Conservation (phyloP, 2,888 invertebrate species). For the Microctonus aethiopoides region DNA sequence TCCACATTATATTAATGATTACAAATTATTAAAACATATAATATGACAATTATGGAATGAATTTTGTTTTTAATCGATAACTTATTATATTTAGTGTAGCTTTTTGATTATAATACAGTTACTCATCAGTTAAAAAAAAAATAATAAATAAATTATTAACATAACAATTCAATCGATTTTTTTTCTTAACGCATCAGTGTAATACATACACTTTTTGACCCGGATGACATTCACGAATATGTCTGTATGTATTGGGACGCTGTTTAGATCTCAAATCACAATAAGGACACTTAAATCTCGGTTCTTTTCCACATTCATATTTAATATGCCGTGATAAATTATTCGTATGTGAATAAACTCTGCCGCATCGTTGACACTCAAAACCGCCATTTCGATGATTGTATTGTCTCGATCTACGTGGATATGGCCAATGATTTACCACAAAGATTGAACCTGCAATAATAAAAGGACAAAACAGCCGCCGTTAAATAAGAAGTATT, state of each 20-base stretch:
- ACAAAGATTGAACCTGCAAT: slow-evolving; percentile 17
- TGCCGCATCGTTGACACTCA: slow-evolving; percentile 43
- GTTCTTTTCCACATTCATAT: slow-evolving; percentile 55
- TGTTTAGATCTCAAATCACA: slow-evolving; percentile 49
- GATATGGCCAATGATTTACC: slow-evolving; percentile 8
- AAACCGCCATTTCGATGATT: slow-evolving; percentile 19
- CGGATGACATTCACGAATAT: slow-evolving; percentile 38
- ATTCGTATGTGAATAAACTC: slow-evolving; percentile 40
- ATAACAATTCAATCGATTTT: neutral
- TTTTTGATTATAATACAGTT: too few relatives aligned
- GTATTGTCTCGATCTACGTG: neutral
- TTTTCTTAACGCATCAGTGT: neutral
- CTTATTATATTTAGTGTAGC: too few relatives aligned
- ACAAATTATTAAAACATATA: too few relatives aligned
- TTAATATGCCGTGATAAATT: slow-evolving; percentile 45
- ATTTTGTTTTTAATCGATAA: neutral
- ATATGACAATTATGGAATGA: too few relatives aligned
- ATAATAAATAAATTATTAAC: neutral
- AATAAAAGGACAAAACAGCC: neutral
- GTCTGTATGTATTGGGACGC: slow-evolving; percentile 44
- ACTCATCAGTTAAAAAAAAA: too few relatives aligned
- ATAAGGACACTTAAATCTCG: slow-evolving; percentile 51
- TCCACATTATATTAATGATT: too few relatives aligned
- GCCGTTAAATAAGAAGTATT: neutral
- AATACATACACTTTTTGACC: neutral